These are phyloP conservation scores for Rhamnusium bicolor DNA, from an alignment of 2,888 invertebrate species.

Conservation along the genomic window DNA sequence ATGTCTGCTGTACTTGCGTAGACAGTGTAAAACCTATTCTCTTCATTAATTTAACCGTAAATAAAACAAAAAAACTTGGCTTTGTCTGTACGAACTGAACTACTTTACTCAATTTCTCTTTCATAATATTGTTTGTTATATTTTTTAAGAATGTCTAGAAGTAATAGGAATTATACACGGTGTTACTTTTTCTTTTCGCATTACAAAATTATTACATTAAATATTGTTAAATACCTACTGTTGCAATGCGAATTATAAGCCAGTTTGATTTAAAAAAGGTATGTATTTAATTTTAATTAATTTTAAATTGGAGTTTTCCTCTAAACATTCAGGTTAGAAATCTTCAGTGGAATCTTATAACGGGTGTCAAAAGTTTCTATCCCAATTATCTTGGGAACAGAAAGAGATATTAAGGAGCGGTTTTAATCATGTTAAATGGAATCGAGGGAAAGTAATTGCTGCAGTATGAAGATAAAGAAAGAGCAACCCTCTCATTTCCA, in stretches of 20 bases:
- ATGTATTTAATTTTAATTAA: too few species aligned
- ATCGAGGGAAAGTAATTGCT: too few species aligned
- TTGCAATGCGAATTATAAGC: neutral
- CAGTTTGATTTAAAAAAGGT: neutral
- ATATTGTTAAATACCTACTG: slow-evolving; percentile 18
- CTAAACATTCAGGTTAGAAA: too few species aligned
- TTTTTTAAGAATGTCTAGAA: slow-evolving; percentile 4
- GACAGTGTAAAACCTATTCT: neutral
- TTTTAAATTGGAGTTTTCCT: too few species aligned
- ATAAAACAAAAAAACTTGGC: slow-evolving; percentile 11
- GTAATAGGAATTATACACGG: slow-evolving; percentile 18
- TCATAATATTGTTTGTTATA: slow-evolving; percentile 24
- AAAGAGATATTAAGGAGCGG: too few species aligned
- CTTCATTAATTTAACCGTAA: slow-evolving; percentile 17
- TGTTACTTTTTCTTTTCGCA: neutral
- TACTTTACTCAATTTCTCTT: slow-evolving; percentile 25
- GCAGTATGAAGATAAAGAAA: too few species aligned
- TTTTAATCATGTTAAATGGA: too few species aligned
- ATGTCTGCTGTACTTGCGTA: neutral
- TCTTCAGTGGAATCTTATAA: too few species aligned
- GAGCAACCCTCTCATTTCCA: too few species aligned
- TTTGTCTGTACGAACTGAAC: slow-evolving; percentile 15
- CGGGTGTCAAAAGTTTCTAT: too few species aligned
- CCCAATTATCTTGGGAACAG: too few species aligned
- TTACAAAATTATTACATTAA: slow-evolving; percentile 17